A percentile compares a stretch with the other conserved stretches of the same genome.
Conservation (phyloP, 2,888 invertebrate species). For the Antheraea assamensis region DNA sequence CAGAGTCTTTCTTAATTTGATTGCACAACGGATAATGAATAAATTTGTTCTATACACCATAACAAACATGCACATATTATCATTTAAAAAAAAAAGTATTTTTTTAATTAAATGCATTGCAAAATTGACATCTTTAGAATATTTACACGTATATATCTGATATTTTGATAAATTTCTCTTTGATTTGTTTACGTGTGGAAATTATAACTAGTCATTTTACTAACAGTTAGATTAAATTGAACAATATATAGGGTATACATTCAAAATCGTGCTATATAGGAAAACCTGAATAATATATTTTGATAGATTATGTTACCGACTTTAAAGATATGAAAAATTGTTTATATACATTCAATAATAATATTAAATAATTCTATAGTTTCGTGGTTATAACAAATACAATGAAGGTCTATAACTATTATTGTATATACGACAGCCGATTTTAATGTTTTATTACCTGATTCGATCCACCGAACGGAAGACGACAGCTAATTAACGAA, state of each 20-base stretch:
- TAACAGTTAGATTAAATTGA: neutral
- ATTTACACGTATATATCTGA: neutral
- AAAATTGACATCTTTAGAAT: too few species aligned
- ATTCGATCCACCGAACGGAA: neutral
- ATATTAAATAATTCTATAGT: neutral
- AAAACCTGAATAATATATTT: too few species aligned
- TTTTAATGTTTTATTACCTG: neutral
- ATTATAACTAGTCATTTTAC: neutral
- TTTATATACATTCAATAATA: neutral
- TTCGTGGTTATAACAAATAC: neutral
- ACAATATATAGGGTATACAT: neutral
- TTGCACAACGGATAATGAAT: neutral
- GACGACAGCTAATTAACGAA: conserved; percentile 1
- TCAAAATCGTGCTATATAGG: neutral
- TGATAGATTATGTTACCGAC: too few species aligned
- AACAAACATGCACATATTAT: too few species aligned
- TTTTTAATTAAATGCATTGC: too few species aligned
- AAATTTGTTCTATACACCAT: neutral
- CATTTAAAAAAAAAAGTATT: too few species aligned
- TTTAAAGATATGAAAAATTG: too few species aligned
- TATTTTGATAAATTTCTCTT: neutral
- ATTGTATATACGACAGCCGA: neutral
- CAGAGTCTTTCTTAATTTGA: neutral
- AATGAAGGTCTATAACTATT: neutral
- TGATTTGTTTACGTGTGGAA: neutral